Evolutionary conservation across 2,113 vertebrate species (phyloP).

Genomic region (Suricata suricatta): DNA sequence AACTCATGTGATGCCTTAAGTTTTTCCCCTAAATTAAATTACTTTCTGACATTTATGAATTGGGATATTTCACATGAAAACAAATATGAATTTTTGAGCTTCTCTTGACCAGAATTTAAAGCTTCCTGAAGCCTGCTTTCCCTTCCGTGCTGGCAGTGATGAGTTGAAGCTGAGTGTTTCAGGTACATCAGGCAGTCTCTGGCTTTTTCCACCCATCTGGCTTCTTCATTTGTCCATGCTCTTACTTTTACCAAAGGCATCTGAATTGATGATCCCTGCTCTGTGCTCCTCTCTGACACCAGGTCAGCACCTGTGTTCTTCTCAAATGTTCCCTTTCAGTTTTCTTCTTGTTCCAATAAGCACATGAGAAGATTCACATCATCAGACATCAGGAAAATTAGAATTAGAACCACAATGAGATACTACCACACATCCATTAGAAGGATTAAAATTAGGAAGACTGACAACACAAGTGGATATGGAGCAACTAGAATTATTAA

Average conservation of each 20-base stretch:
- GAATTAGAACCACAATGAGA: not conserved
- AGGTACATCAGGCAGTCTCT: no score
- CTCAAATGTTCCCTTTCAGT: not conserved
- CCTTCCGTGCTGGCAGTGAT: not conserved
- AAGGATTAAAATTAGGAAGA: not conserved
- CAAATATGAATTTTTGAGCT: not conserved
- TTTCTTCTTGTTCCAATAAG: not conserved
- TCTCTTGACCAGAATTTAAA: not conserved
- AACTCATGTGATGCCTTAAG: not conserved
- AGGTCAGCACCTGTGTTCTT: not conserved
- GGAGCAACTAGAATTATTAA: not conserved
- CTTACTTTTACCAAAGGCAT: not conserved
- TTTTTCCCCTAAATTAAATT: not conserved
- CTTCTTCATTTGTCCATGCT: not conserved
- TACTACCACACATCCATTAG: not conserved
- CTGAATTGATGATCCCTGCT: not conserved
- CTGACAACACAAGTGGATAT: not conserved
- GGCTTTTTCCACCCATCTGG: not conserved
- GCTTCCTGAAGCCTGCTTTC: not conserved
- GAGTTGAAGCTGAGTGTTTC: not conserved
- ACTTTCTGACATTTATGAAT: not conserved
- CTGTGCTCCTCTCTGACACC: not conserved
- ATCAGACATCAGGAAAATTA: not conserved
- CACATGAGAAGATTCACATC: not conserved
- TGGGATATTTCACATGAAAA: not conserved